Evolutionary conservation across 1,140 invertebrate genomes (phyloP), one percentile per base, ranked within the genome.

Genomic region (Sarcophaga peregrina): DNA sequence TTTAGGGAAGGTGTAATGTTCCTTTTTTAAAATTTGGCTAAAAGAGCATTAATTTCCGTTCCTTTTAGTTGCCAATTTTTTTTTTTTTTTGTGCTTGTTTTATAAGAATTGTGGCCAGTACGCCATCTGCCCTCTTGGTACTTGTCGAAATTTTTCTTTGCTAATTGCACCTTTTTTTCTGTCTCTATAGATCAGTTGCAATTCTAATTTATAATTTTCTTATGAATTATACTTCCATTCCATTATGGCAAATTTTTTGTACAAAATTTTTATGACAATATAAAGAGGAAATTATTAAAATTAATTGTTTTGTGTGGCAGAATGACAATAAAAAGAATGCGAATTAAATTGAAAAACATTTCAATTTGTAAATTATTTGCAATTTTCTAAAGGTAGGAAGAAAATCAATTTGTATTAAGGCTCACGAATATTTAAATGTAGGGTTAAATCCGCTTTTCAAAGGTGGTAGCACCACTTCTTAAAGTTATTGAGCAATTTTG

Each of bases 161-260:
- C 4, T 1, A 37, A 20, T 68, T 68, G 62, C 62, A 68, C 62
- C 62, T 68, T 62, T 17, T 62, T 62, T n/a, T 17, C 7, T 15
- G 7, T 62, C 9, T 11, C 13, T 75, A 75, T 47, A 37, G 6
- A 47, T 45, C 6, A 5, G 20, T 47, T 75, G 13, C 80, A 83
- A 80, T 82, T 84, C 78, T 85, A 20, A 25, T 58, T 81, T 68
- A 54, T 68, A 68, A 68, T 68, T 68, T 68, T 68, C 62, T 68
- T 68, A 68, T 68, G 62, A 68, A 68, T 37, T 4, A 37, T 25
- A 81, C 46, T 25, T 58, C 10, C 46, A 68, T 25, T 58, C 10
- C 46, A 68, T 81, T 54, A 54, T 8, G 54, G 37, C 37, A 52
- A 3, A 52, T 52, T 10, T 52, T 52, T 52, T 50, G 48, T 50